Evolutionary conservation across 2,888 invertebrate genomes (phyloP).

Genomic region (Sinelater perroti): DNA sequence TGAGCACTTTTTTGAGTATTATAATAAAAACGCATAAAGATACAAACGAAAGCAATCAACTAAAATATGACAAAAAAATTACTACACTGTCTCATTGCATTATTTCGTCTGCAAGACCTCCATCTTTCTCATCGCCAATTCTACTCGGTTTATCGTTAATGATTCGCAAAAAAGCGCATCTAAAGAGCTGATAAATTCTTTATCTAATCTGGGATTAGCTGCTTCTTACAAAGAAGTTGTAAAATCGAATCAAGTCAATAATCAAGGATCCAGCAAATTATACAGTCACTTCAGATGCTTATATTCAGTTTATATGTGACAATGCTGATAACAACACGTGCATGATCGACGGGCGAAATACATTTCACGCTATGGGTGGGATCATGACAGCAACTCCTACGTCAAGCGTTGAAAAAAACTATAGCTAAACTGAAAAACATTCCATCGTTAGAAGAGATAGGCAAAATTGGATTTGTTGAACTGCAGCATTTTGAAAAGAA

Average conservation of each 20-base stretch:
- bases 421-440: constrained; percentile 43
- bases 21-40: constrained; percentile 26
- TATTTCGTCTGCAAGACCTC: constrained; percentile 45
- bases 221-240: constrained; percentile 46
- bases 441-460: constrained; percentile 42
- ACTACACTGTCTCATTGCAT: constrained; percentile 39
- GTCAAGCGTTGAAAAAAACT: constrained; percentile 23
- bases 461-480: constrained; percentile 42
- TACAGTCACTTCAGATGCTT: constrained; percentile 17
- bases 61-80: constrained; percentile 26
- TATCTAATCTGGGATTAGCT: constrained; percentile 46
- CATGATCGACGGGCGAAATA: no score
- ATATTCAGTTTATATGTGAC: constrained; percentile 46
- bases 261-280: constrained; percentile 33
- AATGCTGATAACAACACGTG: constrained; percentile 50
- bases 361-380: constrained; percentile 49
- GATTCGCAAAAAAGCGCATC: constrained; percentile 46
- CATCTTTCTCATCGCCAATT: constrained; percentile 51
- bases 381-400: constrained; percentile 45
- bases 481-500: constrained; percentile 44
- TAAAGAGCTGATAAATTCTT: constrained; percentile 41
- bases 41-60: constrained; percentile 11
- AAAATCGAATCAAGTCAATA: no score
- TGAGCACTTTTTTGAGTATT: constrained; percentile 44
- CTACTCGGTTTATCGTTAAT: constrained; percentile 44